Evolutionary conservation across 2,797 vertebrate genomes (phyloP).

Genomic region (Carduelis carduelis): DNA sequence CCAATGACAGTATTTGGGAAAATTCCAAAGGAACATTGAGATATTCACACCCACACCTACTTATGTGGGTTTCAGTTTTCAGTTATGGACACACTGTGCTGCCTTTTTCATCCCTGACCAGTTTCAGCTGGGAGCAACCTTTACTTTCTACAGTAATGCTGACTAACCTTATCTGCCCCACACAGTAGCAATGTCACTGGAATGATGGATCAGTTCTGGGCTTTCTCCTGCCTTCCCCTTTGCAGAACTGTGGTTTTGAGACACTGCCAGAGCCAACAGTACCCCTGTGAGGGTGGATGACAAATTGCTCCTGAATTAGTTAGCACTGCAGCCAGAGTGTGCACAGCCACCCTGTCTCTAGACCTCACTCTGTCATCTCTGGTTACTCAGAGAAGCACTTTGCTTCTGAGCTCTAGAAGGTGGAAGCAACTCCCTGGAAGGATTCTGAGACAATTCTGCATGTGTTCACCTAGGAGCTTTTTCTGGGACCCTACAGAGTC

Average conservation of each 20-base stretch:
- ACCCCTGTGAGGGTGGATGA: background rate
- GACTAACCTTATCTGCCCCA: background rate
- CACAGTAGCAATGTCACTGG: background rate
- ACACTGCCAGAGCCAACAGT: background rate
- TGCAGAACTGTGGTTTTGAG: background rate
- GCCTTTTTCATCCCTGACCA: background rate
- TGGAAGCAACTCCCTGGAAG: background rate
- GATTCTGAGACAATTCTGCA: background rate
- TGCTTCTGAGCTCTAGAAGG: background rate
- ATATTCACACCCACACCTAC: background rate
- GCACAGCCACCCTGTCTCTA: background rate
- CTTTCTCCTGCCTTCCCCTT: background rate
- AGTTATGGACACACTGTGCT: background rate
- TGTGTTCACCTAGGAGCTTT: background rate
- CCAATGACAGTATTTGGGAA: background rate
- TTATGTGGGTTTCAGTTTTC: background rate
- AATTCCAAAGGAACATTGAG: background rate
- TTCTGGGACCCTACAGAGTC: background rate
- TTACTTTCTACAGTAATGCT: background rate
- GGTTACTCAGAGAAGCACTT: background rate
- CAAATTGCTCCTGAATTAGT: background rate
- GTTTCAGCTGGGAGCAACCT: background rate
- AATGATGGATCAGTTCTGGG: background rate
- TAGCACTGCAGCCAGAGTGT: background rate
- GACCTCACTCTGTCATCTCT: background rate